Conservation (phyloP, 1,140 invertebrate genomes). For the Atta cephalotes region DNA sequence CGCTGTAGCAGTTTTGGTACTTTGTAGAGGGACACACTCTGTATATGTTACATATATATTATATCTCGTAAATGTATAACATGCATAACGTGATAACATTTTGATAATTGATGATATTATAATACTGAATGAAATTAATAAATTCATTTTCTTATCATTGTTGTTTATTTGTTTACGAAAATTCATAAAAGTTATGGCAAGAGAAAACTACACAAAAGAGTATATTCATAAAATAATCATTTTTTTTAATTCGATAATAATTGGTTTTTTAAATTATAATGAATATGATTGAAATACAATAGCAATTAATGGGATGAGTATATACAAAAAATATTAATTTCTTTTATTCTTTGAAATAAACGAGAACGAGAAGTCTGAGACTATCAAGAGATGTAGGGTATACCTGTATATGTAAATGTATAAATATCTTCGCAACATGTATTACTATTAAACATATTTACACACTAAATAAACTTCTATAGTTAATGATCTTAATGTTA, state of each 20-base stretch:
- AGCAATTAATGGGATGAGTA: conserved; percentile 54
- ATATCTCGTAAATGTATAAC: not conserved
- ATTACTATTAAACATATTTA: conserved; percentile 71
- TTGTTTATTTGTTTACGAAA: conserved; percentile 6
- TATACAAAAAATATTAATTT: conserved; percentile 19
- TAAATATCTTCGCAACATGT: conserved; percentile 68
- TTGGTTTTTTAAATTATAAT: not conserved
- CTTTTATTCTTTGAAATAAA: conserved; percentile 39
- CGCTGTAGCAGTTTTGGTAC: too few relatives aligned
- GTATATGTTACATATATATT: too few relatives aligned
- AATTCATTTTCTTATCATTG: conserved; percentile 5
- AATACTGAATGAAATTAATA: conserved; percentile 44
- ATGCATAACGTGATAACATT: not conserved
- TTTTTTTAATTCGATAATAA: not conserved
- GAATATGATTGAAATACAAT: conserved; percentile 10
- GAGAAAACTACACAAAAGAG: not conserved
- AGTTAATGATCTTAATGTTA: conserved; percentile 70
- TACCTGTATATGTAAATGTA: conserved; percentile 70
- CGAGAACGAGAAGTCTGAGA: conserved; percentile 57
- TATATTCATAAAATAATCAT: conserved; percentile 22
- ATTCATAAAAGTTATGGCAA: conserved; percentile 28
- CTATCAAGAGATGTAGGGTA: conserved; percentile 61
- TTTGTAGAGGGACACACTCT: too few relatives aligned
- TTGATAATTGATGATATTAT: conserved; percentile 28
- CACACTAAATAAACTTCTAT: conserved; percentile 68